A percentile compares a stretch with the other conserved stretches of the same genome.
phyloP scores from a whole-genome alignment of 2,888 invertebrate species.

The Hartigia nigra region DNA sequence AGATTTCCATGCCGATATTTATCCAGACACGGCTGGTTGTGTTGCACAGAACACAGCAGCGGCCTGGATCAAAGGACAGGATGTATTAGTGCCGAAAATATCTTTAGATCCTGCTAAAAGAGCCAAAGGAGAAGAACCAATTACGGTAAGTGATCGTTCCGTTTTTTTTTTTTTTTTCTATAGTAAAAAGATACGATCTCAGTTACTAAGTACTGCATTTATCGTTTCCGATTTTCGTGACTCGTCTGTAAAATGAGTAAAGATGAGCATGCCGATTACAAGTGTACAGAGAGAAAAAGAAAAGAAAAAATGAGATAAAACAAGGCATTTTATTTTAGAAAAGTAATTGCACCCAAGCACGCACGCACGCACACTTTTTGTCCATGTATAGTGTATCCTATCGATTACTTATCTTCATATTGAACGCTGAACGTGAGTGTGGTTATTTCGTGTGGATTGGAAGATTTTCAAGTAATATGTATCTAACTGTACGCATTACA shows the following conservation, averaged over 20 bases:
- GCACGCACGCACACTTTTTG: not conserved
- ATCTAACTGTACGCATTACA: not conserved
- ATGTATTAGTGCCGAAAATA: constrained; percentile 82
- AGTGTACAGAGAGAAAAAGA: not conserved
- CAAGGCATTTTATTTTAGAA: not conserved
- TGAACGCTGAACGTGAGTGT: not conserved
- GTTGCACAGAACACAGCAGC: constrained; percentile 82
- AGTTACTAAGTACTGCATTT: not conserved
- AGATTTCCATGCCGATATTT: constrained; percentile 94
- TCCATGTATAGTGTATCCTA: not conserved
- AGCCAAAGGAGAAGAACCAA: constrained; percentile 71
- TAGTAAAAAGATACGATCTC: not conserved
- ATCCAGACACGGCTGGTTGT: constrained; percentile 88
- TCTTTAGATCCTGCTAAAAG: constrained; percentile 85
- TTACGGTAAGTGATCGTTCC: constrained; percentile 68
- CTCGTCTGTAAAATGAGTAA: not conserved
- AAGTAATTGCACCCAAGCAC: not conserved
- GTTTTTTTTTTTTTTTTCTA: constrained; percentile 23
- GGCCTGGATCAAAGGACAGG: constrained; percentile 85
- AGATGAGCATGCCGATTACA: not conserved
- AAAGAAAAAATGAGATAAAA: not conserved
- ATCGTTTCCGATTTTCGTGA: constrained; percentile 6
- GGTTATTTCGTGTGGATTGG: not conserved
- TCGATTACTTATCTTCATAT: not conserved
- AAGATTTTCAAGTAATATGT: not conserved